These are phyloP conservation scores for Hydra vulgaris DNA, from an alignment of 30 jellyfish, hydroid and myxozoan species.

Conservation along the genomic window DNA sequence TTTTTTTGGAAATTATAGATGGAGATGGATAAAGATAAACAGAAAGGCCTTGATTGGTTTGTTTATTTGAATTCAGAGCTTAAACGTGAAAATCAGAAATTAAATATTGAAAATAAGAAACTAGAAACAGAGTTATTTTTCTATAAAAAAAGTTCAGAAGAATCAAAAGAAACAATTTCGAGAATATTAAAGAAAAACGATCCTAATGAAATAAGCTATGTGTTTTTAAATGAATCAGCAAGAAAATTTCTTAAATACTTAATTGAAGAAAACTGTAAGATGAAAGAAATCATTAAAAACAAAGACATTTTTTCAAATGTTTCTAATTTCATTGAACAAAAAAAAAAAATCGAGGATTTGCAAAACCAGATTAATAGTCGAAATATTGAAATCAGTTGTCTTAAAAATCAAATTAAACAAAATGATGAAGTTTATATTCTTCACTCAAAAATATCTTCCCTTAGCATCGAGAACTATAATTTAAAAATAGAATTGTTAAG, in stretches of 20 bases:
- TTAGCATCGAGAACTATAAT: neutral
- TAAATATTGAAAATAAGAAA: neutral
- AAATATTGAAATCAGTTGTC: neutral
- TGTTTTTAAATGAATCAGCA: neutral
- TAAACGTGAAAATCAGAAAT: neutral
- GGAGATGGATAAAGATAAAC: neutral
- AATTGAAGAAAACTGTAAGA: neutral
- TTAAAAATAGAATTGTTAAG: neutral
- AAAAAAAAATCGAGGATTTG: neutral
- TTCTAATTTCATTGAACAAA: neutral
- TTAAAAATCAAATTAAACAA: neutral
- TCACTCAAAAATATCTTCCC: neutral
- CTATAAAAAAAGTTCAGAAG: neutral
- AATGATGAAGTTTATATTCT: neutral
- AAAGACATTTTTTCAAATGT: neutral
- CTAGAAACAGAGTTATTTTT: neutral
- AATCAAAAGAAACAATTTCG: neutral
- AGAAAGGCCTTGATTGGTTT: neutral
- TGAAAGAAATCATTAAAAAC: neutral
- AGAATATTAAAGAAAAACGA: neutral
- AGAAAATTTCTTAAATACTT: neutral
- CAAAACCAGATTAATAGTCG: neutral
- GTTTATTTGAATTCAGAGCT: neutral
- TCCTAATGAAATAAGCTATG: neutral
- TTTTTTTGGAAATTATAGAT: no score